Base-by-base conservation (phyloP, 2,113 vertebrate genomes). In the Mohoua ochrocephala region DNA sequence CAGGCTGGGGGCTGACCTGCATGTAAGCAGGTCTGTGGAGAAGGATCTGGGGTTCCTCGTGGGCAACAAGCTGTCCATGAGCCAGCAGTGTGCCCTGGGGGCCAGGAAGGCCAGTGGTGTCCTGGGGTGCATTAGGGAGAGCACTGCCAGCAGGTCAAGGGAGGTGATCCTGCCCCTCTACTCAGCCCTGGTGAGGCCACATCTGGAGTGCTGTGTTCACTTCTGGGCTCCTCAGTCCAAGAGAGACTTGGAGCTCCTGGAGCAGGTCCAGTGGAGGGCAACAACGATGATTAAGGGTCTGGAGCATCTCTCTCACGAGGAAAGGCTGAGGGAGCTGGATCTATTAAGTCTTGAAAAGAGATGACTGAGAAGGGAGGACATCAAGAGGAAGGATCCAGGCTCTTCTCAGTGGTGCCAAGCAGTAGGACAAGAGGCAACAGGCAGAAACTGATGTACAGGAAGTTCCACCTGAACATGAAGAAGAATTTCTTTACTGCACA, bases 191-290 rank as follows among this genome's bases (percentile, higher is more conserved):
- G 10, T 30, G 44, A 74, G 26, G 37, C 47, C 59, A 35, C 22
- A 57, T 14, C 68, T 81, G 77, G 7, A 37, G 27, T 37, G 22
- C 33, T 65, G 52, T 52, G 33, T 33, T 14, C 76, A 33, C 59
- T 15, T 28, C 52, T 81, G 77, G 59, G 7, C 52, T 73, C 7
- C 12, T 74, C 26, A 37, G 22, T 5, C 0, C 17, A 13, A 27
- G 35, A 80, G 24, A 37, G 44, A 39, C 15, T 2, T 37, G 15
- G 22, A 73, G 7, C 35, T 57, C 3, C 31, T 81, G 44, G 5
- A 6, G 1, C 0, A 0, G 5, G 18, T 74, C 18, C 52, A 59
- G 33, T 28, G 37, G 39, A 44, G 31, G 19, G 18, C 10, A 1
- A 2, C 13, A 28, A 37, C 14, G 16, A 31, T 67, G 59, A 23